These are phyloP conservation scores for Papilio polyxenes DNA, from an alignment of 1,140 invertebrate genomes.

Conservation along the genomic window DNA sequence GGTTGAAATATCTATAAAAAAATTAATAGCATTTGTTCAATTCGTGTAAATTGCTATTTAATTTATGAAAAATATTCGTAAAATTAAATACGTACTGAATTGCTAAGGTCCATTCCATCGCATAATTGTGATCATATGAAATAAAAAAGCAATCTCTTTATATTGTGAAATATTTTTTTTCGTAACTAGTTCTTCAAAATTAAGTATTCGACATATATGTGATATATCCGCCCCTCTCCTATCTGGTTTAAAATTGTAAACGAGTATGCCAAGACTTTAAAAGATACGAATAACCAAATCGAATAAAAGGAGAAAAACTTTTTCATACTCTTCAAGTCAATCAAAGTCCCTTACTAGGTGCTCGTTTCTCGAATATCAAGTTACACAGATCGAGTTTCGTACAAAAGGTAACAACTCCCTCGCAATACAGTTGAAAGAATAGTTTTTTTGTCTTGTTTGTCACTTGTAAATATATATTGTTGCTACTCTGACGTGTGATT, in stretches of 20 bases:
- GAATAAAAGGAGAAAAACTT: background rate
- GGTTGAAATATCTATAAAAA: background rate
- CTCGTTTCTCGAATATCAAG: conserved; percentile 15
- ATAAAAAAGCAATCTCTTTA: background rate
- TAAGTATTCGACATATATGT: no score
- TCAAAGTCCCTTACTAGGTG: background rate
- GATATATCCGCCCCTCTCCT: background rate
- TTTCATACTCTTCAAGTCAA: background rate
- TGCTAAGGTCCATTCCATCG: no score
- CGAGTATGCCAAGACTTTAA: background rate
- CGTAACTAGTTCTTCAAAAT: no score
- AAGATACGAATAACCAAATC: background rate
- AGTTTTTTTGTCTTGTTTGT: background rate
- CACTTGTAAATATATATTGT: conserved; percentile 23
- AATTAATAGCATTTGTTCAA: background rate
- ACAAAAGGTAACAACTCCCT: conserved; percentile 20
- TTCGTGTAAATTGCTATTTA: background rate
- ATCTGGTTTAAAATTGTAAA: background rate
- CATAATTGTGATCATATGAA: background rate
- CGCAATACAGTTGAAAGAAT: background rate
- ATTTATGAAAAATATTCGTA: background rate
- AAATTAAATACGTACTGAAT: background rate
- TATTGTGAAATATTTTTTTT: background rate
- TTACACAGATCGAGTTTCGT: conserved; percentile 30
- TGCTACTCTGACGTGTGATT: conserved; percentile 42